A percentile compares a stretch with the other conserved stretches of the same genome.
These are phyloP conservation scores for Galeopsomyia nigrocyanea DNA, from an alignment of 2,888 invertebrate species.

Conservation along the genomic window DNA sequence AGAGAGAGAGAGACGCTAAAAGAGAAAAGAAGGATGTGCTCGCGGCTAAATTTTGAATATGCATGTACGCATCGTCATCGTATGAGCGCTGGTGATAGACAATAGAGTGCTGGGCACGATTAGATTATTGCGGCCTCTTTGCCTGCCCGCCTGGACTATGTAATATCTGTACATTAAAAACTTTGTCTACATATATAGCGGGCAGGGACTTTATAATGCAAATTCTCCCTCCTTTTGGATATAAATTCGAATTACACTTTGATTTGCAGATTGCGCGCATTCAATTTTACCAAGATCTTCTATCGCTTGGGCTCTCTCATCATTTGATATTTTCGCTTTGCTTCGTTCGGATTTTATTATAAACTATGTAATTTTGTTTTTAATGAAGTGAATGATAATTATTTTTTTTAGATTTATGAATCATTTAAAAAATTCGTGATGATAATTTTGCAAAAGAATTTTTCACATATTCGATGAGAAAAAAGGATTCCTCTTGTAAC, in stretches of 20 bases:
- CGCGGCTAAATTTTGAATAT: slow-evolving; percentile 68
- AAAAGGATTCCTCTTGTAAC: too few relatives aligned
- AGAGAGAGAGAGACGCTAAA: slow-evolving; percentile 7
- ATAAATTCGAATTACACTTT: slow-evolving; percentile 45
- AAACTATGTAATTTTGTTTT: too few relatives aligned
- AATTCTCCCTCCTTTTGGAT: slow-evolving; percentile 32
- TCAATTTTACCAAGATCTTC: slow-evolving; percentile 20
- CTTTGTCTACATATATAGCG: slow-evolving; percentile 50
- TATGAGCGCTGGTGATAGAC: slow-evolving; percentile 55
- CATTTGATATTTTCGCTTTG: too few relatives aligned
- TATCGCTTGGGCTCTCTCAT: background rate
- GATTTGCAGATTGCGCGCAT: slow-evolving; percentile 45
- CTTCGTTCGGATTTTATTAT: too few relatives aligned
- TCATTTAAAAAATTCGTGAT: too few relatives aligned
- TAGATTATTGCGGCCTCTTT: slow-evolving; percentile 62
- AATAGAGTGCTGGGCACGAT: slow-evolving; percentile 58
- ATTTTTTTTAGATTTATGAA: too few relatives aligned
- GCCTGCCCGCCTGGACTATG: slow-evolving; percentile 50
- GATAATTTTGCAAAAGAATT: too few relatives aligned
- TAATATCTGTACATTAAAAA: slow-evolving; percentile 61
- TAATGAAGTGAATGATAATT: too few relatives aligned
- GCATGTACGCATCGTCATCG: slow-evolving; percentile 64
- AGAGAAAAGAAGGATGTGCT: slow-evolving; percentile 47
- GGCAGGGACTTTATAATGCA: slow-evolving; percentile 28
- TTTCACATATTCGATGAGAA: too few relatives aligned